Base-by-base conservation (phyloP, 2,797 vertebrate species). In the Alca torda region DNA sequence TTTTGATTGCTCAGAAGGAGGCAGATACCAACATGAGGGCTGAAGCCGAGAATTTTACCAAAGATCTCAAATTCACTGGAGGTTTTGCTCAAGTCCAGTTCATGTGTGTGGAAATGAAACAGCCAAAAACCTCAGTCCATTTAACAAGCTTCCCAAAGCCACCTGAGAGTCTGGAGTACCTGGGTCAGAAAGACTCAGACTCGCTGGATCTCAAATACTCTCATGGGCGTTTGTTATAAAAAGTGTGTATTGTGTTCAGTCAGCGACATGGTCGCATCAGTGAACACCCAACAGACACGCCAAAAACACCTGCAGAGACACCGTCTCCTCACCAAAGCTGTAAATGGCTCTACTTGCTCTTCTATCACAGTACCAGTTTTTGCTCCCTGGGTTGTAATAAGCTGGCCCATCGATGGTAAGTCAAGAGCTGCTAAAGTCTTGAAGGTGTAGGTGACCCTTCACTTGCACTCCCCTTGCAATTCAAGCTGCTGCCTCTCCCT, bases 301-400 rank as follows among this genome's bases (percentile, higher is more conserved):
- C 8, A 1, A 30, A 54, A 54, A 4, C 13, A 11, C 33, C 69
- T 63, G 43, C 48, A 68, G 61, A 84, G 37, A 59, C 35, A 6
- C 10, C 6, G 2, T 13, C 53, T 21, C 21, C 60, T 70, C 80
- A 50, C 21, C 19, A 41, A 15, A 37, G 21, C 51, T 93, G 43
- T 8, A 15, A 74, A 70, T 21, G 23, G 9, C 33, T 86, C 53
- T 56, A 5, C 21, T 46, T 8, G 0, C 26, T 51, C 61, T 28
- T 28, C 70, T n/a, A 0, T 11, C 41, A 11, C 11, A 16, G 20
- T 0, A 24, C 4, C 14, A 33, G 4, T 0, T 72, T 70, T 68
- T 9, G 11, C 21, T 28, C 45, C n/a, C 31, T 61, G 37, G 18
- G 16, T 30, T 68, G 45, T 53, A 72, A 60, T 92, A 60, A 8